These are phyloP conservation scores for Scylla paramamosain DNA, from an alignment of 1,140 invertebrate species.

Conservation along the genomic window DNA sequence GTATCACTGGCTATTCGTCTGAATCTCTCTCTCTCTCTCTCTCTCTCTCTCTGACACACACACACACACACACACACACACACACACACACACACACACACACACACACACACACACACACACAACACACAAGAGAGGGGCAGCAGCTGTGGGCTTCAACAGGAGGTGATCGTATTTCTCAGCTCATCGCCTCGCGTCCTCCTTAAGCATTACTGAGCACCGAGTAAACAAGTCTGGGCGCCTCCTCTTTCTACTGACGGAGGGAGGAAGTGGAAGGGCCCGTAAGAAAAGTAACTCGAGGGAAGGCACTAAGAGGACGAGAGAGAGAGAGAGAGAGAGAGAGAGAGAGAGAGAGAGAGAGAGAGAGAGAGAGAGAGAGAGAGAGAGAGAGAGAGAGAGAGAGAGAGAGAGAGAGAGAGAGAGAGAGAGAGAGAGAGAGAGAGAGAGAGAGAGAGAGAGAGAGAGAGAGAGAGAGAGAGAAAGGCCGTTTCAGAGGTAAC, in stretches of 20 bases:
- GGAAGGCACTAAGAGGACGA: too few species aligned
- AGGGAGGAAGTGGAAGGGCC: not conserved
- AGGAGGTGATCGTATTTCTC: not conserved
- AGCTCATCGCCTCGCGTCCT: not conserved
- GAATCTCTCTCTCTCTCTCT: too few species aligned
- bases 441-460: conserved; percentile 20
- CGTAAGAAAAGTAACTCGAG: too few species aligned
- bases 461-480: conserved; percentile 20
- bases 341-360: not conserved
- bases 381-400: not conserved
- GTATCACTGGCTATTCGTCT: too few species aligned
- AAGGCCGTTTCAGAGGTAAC: not conserved
- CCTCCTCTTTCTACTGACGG: not conserved
- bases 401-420: conserved; percentile 23
- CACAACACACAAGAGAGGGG: too few species aligned
- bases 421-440: not conserved
- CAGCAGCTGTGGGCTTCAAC: not conserved
- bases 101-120: too few species aligned
- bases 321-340: not conserved
- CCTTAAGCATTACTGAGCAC: not conserved
- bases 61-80: too few species aligned
- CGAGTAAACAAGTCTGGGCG: not conserved
- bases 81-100: too few species aligned
- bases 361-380: not conserved
- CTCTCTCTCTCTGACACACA: too few species aligned